Percentiles rank a stretch among this genome's conserved stretches.
These are phyloP conservation scores for Loris lydekkerianus DNA, from an alignment of 2,797 vertebrate genomes.

Conservation along the genomic window DNA sequence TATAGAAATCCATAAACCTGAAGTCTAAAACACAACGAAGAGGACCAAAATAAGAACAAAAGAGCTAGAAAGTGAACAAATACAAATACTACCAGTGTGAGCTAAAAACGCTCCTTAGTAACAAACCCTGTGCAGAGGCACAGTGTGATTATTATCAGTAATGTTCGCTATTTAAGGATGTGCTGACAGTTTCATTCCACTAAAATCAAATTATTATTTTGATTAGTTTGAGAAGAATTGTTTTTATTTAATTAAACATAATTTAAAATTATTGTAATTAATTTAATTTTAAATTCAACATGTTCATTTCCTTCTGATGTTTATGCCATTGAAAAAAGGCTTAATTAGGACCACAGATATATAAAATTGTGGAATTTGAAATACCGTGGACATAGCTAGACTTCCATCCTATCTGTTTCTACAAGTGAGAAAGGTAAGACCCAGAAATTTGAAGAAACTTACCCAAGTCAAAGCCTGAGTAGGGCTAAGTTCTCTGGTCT, in stretches of 20 bases:
- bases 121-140: not conserved
- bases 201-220: slow-evolving; percentile 53
- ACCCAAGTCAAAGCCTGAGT: not conserved
- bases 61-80: not conserved
- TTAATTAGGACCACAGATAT: not conserved
- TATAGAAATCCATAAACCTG: not conserved
- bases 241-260: slow-evolving; percentile 5
- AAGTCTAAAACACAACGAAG: not conserved
- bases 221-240: not conserved
- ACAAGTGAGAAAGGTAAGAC: not conserved
- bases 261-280: slow-evolving; percentile 25
- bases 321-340: slow-evolving; percentile 2
- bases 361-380: slow-evolving; percentile 25
- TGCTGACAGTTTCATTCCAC: not conserved
- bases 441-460: not conserved
- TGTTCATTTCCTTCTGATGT: slow-evolving; percentile 15
- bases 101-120: not conserved
- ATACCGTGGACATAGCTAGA: not conserved
- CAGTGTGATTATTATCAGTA: not conserved
- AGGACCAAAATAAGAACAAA: not conserved
- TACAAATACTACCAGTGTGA: not conserved
- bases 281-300: slow-evolving; percentile 52
- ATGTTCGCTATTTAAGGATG: slow-evolving; percentile 12
- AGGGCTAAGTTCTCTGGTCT: not conserved
- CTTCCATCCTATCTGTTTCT: not conserved